Base-by-base conservation (phyloP, 2,113 vertebrate species). In the Pseudorectes ferrugineus region DNA sequence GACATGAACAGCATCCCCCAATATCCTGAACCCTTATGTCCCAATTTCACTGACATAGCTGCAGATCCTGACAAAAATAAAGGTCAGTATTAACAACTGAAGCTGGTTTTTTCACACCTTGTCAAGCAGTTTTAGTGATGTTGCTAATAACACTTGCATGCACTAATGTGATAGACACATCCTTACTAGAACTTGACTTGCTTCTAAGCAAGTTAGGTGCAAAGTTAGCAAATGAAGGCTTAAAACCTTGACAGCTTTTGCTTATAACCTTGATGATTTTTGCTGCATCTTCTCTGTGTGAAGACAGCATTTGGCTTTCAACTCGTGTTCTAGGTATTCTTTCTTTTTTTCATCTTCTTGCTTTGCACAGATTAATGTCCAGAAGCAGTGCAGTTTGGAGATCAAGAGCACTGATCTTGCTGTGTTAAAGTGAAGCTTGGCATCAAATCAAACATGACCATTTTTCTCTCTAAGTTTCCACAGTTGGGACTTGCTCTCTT, bases 11-110 rank as follows among this genome's bases (percentile, higher is more conserved):
- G 48, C 74, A 91, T 98, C 36, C 77, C 97, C 1, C 97, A 81
- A 0, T 98, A 97, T 51, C 70, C 95, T 73, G 98, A 98, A 74
- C 96, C 94, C 31, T 97, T 98, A 35, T 97, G 97, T 58, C 97
- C 98, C 36, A 98, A 88, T 96, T 99, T 99, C 85, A 97, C 98
- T 76, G 97, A 98, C 4, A 96, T 98, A 52, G 96, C 98, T 83
- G 95, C 98, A 71, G 98, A 98, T 89, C 91, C 97, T 62, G 98
- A 99, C 42, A 98, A 98, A 91, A 99, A 97, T 74, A 97, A 98
- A 97, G 99, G 99, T 99, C 87, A 97, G 98, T 92, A 26, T 29
- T 55, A 63, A 65, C 22, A 88, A 4, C n/a, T 14, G 12, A 70
- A 59, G 54, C 42, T 81, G 26, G 0, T 36, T 80, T 73, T 77